Conservation (phyloP, 2,888 invertebrate genomes). For the Ormyrus rosae region DNA sequence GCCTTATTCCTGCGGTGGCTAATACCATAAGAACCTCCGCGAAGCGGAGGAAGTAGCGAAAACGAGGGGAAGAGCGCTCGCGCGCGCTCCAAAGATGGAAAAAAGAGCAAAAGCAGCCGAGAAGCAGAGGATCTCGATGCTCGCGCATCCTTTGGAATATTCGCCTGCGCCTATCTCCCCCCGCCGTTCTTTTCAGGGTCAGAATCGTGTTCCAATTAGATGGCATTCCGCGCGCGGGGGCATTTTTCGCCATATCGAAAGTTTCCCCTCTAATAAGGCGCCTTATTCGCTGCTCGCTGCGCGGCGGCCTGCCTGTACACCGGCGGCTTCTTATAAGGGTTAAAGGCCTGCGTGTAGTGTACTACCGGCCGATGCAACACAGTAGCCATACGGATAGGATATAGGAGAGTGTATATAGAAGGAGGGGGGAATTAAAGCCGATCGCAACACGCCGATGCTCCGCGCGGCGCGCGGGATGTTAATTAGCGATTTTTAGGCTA, state of each 20-base stretch:
- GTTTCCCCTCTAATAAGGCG: slow-evolving; percentile 57
- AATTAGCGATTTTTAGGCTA: slow-evolving; percentile 20
- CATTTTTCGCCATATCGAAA: slow-evolving; percentile 12
- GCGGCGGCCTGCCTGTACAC: not conserved
- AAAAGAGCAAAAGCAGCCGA: not conserved
- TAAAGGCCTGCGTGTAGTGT: slow-evolving; percentile 29
- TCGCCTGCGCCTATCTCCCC: slow-evolving; percentile 62
- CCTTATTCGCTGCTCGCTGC: slow-evolving; percentile 18
- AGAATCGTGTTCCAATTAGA: slow-evolving; percentile 75
- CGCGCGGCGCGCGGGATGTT: slow-evolving; percentile 6
- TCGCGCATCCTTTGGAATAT: slow-evolving; percentile 60
- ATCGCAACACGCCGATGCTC: slow-evolving; percentile 22
- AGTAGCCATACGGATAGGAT: slow-evolving; percentile 18
- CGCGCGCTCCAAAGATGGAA: slow-evolving; percentile 13
- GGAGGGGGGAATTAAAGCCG: not conserved
- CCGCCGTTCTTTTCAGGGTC: slow-evolving; percentile 65
- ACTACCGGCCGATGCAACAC: not conserved
- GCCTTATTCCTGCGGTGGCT: not conserved
- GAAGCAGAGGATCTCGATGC: not conserved
- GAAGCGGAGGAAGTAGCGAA: not conserved
- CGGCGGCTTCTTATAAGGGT: slow-evolving; percentile 38
- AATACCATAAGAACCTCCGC: slow-evolving; percentile 1
- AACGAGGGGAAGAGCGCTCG: not conserved
- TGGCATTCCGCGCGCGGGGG: slow-evolving; percentile 37
- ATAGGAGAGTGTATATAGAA: slow-evolving; percentile 2